Conservation (phyloP, 2,888 invertebrate genomes). For the Spisula subtruncata region DNA sequence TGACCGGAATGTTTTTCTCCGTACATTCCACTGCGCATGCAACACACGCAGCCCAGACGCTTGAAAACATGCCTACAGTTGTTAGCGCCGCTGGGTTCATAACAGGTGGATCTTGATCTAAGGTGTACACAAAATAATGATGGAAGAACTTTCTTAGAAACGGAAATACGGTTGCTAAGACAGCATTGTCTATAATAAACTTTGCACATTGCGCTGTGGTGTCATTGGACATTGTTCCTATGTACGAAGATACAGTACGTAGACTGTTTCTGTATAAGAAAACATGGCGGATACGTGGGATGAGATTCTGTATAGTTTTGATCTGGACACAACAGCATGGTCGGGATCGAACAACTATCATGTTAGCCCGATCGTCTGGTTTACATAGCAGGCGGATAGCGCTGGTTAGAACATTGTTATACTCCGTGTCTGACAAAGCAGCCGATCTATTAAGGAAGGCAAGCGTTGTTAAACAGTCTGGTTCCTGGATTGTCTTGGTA, state of each 20-base stretch:
- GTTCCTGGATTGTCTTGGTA: constrained; percentile 80
- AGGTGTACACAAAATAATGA: constrained; percentile 75
- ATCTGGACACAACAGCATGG: constrained; percentile 81
- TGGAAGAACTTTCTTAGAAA: constrained; percentile 77
- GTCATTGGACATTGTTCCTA: constrained; percentile 78
- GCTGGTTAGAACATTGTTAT: constrained; percentile 80
- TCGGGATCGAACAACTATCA: constrained; percentile 79
- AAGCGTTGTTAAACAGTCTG: constrained; percentile 81
- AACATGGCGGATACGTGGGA: constrained; percentile 80
- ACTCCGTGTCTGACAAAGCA: constrained; percentile 78
- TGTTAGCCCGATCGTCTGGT: constrained; percentile 81
- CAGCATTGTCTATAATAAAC: constrained; percentile 79
- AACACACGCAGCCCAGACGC: constrained; percentile 82
- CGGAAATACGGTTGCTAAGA: constrained; percentile 79
- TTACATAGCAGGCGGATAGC: constrained; percentile 82
- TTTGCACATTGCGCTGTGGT: constrained; percentile 77
- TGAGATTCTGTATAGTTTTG: constrained; percentile 77
- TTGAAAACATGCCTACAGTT: constrained; percentile 79
- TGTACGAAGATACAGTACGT: constrained; percentile 80
- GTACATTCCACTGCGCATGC: constrained; percentile 76
- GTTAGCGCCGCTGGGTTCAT: constrained; percentile 72
- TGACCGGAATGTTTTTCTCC: constrained; percentile 78
- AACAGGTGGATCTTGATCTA: constrained; percentile 76
- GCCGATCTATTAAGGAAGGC: constrained; percentile 77
- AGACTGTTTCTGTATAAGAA: constrained; percentile 84